Evolutionary conservation across 2,888 invertebrate genomes (phyloP).

Genomic region (Empis livida): DNA sequence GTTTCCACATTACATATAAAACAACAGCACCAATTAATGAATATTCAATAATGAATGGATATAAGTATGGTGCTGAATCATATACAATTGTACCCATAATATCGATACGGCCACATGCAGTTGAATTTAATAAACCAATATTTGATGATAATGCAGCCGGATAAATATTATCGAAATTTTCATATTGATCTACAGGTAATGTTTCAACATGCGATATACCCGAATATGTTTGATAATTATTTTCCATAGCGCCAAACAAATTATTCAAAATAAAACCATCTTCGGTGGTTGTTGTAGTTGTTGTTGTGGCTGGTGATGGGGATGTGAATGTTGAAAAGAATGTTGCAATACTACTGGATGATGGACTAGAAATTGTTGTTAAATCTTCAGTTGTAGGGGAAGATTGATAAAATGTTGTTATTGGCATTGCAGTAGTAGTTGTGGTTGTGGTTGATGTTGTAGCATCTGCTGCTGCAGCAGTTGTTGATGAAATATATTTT

Average conservation of each 20-base stretch:
- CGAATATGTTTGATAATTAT: conserved; percentile 32
- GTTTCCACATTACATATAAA: conserved; percentile 93
- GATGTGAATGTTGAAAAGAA: conserved; percentile 24
- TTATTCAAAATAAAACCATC: conserved; percentile 30
- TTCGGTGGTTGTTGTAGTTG: conserved; percentile 23
- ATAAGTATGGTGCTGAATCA: conserved; percentile 87
- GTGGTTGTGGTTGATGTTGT: conserved; percentile 22
- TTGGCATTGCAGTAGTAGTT: conserved; percentile 21
- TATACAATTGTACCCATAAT: conserved; percentile 89
- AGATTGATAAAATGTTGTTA: conserved; percentile 17
- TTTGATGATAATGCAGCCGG: conserved; percentile 44
- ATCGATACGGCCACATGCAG: conserved; percentile 66
- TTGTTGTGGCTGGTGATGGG: conserved; percentile 18
- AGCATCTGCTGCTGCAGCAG: conserved; percentile 18
- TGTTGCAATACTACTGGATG: conserved; percentile 16
- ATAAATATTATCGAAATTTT: conserved; percentile 45
- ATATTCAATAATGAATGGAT: conserved; percentile 93
- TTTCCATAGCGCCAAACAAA: conserved; percentile 30
- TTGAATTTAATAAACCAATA: conserved; percentile 38
- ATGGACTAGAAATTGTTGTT: conserved; percentile 7
- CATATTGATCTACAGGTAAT: conserved; percentile 34
- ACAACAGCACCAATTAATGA: conserved; percentile 91
- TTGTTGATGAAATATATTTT: conserved; percentile 30
- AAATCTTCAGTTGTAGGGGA: conserved; percentile 16
- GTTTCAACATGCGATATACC: conserved; percentile 31